phyloP scores from a whole-genome alignment of 2,888 invertebrate species.

The Drosophila gaucha region DNA sequence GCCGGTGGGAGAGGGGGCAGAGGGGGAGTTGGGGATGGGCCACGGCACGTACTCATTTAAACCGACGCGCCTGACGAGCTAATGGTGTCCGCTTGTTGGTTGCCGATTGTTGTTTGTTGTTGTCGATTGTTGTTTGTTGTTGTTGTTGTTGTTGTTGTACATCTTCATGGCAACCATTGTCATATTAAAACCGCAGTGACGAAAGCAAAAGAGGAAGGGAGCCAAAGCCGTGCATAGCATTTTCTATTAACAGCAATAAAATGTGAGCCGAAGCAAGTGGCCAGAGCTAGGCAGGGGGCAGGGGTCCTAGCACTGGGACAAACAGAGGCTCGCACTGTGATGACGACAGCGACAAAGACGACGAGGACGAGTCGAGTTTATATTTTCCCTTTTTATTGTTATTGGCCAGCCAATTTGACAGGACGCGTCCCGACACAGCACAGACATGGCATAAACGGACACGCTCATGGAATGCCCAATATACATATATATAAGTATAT shows the following conservation, averaged over 20 bases:
- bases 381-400: constrained; percentile 67
- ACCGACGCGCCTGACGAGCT: constrained; percentile 72
- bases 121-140: constrained; percentile 18
- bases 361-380: constrained; percentile 40
- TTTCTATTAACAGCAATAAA: constrained; percentile 73
- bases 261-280: constrained; percentile 38
- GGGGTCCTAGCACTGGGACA: constrained; percentile 5
- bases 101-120: constrained; percentile 12
- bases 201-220: constrained; percentile 37
- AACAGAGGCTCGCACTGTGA: constrained; percentile 17
- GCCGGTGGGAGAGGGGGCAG: not conserved
- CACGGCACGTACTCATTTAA: constrained; percentile 72
- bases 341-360: constrained; percentile 5
- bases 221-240: constrained; percentile 71
- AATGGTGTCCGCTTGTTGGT: constrained; percentile 58
- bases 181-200: constrained; percentile 76
- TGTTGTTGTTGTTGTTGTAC: constrained; percentile 31
- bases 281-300: constrained; percentile 2
- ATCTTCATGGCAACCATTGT: constrained; percentile 52
- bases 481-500: constrained; percentile 12
- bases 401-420: constrained; percentile 62
- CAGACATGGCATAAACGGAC: constrained; percentile 23
- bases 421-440: constrained; percentile 37
- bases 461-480: constrained; percentile 64
- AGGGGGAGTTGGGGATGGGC: constrained; percentile 8